These are phyloP conservation scores for Acromyrmex charruanus DNA, from an alignment of 1,140 invertebrate genomes.

Conservation along the genomic window DNA sequence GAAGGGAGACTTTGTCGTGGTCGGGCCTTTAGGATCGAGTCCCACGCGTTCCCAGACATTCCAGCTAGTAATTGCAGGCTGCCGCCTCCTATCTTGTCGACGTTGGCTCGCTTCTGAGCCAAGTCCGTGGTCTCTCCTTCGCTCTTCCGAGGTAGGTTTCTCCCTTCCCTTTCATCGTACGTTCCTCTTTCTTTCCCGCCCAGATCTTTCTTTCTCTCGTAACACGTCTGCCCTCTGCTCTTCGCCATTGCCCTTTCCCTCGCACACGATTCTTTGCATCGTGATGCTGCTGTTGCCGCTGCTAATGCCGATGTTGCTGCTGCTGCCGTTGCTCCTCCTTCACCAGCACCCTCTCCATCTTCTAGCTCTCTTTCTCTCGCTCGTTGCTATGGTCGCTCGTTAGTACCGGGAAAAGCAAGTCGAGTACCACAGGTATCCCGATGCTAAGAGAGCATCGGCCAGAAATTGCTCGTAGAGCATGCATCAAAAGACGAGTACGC, in stretches of 20 bases:
- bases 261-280: constrained; percentile 74
- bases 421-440: constrained; percentile 23
- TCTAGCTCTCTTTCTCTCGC: neutral
- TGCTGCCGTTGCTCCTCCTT: constrained; percentile 61
- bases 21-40: constrained; percentile 80
- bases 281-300: constrained; percentile 69
- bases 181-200: constrained; percentile 8
- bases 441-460: constrained; percentile 31
- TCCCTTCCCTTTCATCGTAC: constrained; percentile 17
- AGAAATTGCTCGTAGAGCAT: constrained; percentile 44
- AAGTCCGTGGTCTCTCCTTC: constrained; percentile 59
- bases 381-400: constrained; percentile 59
- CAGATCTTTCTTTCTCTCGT: constrained; percentile 63
- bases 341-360: constrained; percentile 37
- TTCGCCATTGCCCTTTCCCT: constrained; percentile 71
- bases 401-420: constrained; percentile 67
- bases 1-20: constrained; percentile 75
- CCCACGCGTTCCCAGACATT: constrained; percentile 85
- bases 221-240: constrained; percentile 78
- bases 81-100: constrained; percentile 82
- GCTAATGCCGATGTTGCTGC: constrained; percentile 46
- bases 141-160: constrained; percentile 50
- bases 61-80: constrained; percentile 84
- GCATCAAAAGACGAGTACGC: constrained; percentile 48
- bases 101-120: constrained; percentile 76